Conservation (phyloP, 2,797 vertebrate species). For the Gouania willdenowi region DNA sequence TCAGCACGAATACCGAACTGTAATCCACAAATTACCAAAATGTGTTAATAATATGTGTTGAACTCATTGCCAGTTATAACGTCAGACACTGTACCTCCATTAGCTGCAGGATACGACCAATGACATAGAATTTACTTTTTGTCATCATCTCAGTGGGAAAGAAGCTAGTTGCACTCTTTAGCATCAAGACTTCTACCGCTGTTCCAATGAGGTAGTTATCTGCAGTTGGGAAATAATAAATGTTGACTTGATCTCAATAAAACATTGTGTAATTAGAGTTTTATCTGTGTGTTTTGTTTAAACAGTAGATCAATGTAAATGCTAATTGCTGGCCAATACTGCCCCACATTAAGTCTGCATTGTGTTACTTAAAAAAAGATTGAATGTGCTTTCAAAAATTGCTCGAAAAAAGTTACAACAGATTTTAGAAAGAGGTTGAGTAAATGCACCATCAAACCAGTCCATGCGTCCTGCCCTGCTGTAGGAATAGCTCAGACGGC, state of each 20-base stretch:
- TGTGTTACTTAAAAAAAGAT: no score
- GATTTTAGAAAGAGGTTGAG: no score
- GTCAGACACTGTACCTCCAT: slow-evolving; percentile 72
- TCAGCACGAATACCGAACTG: slow-evolving; percentile 78
- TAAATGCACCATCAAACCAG: slow-evolving; percentile 72
- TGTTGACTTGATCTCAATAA: no score
- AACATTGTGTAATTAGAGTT: no score
- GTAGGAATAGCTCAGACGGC: slow-evolving; percentile 66
- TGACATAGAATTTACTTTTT: slow-evolving; percentile 66
- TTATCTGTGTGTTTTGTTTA: no score
- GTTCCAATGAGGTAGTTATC: slow-evolving; percentile 72
- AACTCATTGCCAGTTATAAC: neutral
- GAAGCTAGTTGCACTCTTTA: slow-evolving; percentile 68
- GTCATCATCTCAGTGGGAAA: slow-evolving; percentile 76
- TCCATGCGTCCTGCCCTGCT: slow-evolving; percentile 74
- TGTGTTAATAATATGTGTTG: neutral
- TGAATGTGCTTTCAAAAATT: no score
- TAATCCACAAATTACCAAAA: slow-evolving; percentile 3
- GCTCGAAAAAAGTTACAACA: no score
- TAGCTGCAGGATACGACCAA: slow-evolving; percentile 75
- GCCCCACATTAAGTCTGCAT: no score
- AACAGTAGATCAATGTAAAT: no score
- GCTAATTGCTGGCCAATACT: no score
- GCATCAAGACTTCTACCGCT: slow-evolving; percentile 67
- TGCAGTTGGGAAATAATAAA: slow-evolving; percentile 22